Percentiles rank a stretch among this genome's conserved stretches.
Evolutionary conservation across 2,888 invertebrate species (phyloP).

Genomic region (Exocentrus adspersus): DNA sequence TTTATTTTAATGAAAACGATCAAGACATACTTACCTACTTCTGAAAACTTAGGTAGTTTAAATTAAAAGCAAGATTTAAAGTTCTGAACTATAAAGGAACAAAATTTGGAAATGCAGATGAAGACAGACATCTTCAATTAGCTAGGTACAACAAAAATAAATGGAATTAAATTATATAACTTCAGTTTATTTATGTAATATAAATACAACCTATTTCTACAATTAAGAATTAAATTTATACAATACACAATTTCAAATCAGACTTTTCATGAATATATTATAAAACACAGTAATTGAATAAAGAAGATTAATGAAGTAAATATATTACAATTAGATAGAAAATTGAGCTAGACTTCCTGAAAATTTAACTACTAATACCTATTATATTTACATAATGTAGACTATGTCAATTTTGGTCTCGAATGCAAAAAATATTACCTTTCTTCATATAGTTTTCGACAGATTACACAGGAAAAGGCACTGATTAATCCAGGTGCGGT

Average conservation of each 20-base stretch:
- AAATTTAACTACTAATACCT: slow-evolving; percentile 37
- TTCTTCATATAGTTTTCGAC: slow-evolving; percentile 48
- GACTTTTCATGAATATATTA: slow-evolving; percentile 49
- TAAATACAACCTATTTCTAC: slow-evolving; percentile 53
- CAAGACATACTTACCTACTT: no score
- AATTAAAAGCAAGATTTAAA: no score
- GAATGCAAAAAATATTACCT: slow-evolving; percentile 58
- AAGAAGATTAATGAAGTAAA: slow-evolving; percentile 25
- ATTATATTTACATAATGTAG: slow-evolving; percentile 45
- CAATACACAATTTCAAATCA: slow-evolving; percentile 53
- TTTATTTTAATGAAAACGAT: no score
- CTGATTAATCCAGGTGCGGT: slow-evolving; percentile 55
- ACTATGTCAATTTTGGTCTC: slow-evolving; percentile 53
- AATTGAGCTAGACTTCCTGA: slow-evolving; percentile 56
- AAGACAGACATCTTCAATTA: background rate
- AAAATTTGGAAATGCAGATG: no score
- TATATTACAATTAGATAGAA: slow-evolving; percentile 49
- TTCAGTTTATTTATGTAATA: slow-evolving; percentile 50
- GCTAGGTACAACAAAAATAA: background rate
- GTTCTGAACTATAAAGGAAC: no score
- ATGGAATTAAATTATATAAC: slow-evolving; percentile 21
- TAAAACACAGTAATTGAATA: slow-evolving; percentile 34
- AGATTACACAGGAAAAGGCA: slow-evolving; percentile 56
- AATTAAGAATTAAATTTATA: slow-evolving; percentile 45
- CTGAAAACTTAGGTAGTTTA: no score